A percentile compares a stretch with the other conserved stretches of the same genome.
phyloP scores from a whole-genome alignment of 2,888 invertebrate genomes.

The Lasioglossum oenotherae region DNA sequence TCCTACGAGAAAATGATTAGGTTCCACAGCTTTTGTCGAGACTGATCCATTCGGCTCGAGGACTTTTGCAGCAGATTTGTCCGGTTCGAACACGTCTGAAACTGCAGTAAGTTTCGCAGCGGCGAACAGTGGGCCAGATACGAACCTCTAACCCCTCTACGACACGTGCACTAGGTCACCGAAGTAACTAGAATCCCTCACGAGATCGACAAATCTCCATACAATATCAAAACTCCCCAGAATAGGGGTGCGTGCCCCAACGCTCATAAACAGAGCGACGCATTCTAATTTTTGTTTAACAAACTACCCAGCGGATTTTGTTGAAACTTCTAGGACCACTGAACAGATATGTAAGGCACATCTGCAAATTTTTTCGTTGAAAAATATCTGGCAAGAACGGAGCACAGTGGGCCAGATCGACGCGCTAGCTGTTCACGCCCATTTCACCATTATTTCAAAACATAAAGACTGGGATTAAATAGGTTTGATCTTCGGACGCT shows the following conservation, averaged over 20 bases:
- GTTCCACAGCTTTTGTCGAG: neutral
- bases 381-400: neutral
- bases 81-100: neutral
- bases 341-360: neutral
- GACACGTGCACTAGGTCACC: neutral
- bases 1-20: too few species aligned
- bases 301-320: neutral
- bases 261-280: neutral
- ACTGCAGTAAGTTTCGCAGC: neutral
- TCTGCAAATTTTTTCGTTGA: neutral
- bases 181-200: neutral
- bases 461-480: too few species aligned
- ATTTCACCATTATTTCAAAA: too few species aligned
- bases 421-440: too few species aligned
- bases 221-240: neutral
- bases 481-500: too few species aligned
- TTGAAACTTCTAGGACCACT: neutral
- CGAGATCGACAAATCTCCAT: neutral
- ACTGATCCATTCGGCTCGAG: neutral
- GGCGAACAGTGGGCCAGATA: conserved; percentile 8
- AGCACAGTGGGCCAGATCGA: too few species aligned
- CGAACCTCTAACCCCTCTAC: conserved; percentile 2
- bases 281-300: neutral
- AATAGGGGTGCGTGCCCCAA: too few species aligned
- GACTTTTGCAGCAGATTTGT: neutral